Evolutionary conservation across 1,140 invertebrate genomes (phyloP), one percentile per base, ranked within the genome.

Genomic region (Hyles vespertilio): DNA sequence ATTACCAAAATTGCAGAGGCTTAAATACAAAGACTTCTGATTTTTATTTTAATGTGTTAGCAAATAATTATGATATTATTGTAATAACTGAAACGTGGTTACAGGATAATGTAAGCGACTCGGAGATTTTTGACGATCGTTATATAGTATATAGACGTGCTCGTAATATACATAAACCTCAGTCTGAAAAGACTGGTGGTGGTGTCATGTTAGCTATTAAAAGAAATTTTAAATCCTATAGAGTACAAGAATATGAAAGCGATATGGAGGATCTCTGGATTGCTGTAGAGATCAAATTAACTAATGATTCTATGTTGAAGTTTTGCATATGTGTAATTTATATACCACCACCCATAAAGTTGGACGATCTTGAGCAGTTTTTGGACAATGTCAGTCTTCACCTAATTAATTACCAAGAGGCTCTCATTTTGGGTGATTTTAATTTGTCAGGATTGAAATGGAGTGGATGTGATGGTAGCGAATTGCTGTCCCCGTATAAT

Each of bases 181-280:
- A 56, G 3, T 54, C 22, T 32, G 0, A 40, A n/a, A 48, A 51
- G n/a, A 46, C 32, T 3, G 72, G 72, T 32, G 65, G 67, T 8
- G 67, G 69, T n/a, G 61, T 70, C 4, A 32, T 71, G 6, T 72
- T 75, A 40, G 72, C 69, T 0, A 54, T 75, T 32, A 61, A 61
- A 2, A 66, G 51, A 32, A 55, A 59, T 34, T 43, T 67, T 11
- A 52, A 51, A 44, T 67, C 69, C 2, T 49, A 36, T 11, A 49
- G 64, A 8, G 40, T 53, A 7, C 3, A 7, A 10, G 32, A 60
- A 7, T 71, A 51, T 48, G 63, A 74, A 54, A 67, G 65, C 51
- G 48, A 61, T 22, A 57, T 46, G 22, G 68, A 69, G 45, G 65
- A 71, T 48, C 46, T 69, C 1, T 74, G 69, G 72, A 57, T 72